Conservation (phyloP, 2,888 invertebrate genomes). For the Malachius bipustulatus region DNA sequence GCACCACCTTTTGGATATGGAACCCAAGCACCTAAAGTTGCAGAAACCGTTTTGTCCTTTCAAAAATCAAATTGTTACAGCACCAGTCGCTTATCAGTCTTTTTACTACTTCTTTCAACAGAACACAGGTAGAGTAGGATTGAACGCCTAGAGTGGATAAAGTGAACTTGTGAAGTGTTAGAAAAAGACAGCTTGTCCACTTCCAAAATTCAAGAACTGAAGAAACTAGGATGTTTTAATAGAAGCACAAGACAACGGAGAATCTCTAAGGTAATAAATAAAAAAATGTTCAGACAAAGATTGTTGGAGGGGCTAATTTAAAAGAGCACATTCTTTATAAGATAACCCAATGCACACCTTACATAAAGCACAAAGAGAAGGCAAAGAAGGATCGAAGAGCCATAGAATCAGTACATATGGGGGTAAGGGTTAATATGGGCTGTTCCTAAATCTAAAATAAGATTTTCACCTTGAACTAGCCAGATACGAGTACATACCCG, state of each 20-base stretch:
- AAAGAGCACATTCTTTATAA: neutral
- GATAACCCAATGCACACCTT: conserved; percentile 15
- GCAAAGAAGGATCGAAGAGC: conserved; percentile 20
- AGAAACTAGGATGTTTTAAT: neutral
- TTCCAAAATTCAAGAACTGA: neutral
- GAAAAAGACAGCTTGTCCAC: conserved; percentile 2
- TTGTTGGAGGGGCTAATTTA: neutral
- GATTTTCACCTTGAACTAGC: conserved; percentile 17
- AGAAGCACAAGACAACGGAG: neutral
- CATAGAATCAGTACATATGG: conserved; percentile 19
- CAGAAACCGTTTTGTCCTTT: conserved; percentile 20
- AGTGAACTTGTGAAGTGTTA: conserved; percentile 3
- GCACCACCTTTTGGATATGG: conserved; percentile 23
- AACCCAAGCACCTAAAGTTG: conserved; percentile 23
- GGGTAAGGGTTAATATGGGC: too few species aligned
- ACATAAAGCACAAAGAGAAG: conserved; percentile 21
- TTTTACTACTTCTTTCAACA: conserved; percentile 16
- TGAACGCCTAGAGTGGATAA: conserved; percentile 11
- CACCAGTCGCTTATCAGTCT: conserved; percentile 19
- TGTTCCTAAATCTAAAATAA: conserved; percentile 20
- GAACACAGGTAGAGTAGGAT: conserved; percentile 10
- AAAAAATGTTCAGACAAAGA: neutral
- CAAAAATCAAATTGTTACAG: conserved; percentile 15
- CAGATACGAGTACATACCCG: conserved; percentile 18
- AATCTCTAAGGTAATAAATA: neutral